Conservation (phyloP, 2,113 vertebrate species). For the Talpa occidentalis region DNA sequence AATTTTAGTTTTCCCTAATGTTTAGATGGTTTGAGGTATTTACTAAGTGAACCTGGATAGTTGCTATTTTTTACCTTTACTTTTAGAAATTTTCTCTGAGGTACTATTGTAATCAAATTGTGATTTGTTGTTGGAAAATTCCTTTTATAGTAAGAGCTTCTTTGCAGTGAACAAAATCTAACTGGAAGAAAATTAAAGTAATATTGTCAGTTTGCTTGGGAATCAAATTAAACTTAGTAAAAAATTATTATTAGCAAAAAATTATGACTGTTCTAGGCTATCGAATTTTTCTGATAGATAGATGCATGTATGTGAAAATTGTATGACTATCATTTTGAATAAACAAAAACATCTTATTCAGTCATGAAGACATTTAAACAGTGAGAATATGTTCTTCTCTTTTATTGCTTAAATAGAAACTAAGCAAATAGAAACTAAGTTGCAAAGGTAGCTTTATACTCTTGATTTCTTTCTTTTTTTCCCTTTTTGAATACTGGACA, state of each 20-base stretch:
- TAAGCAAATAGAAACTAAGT: constrained; percentile 42
- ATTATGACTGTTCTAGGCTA: background rate
- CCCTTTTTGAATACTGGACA: background rate
- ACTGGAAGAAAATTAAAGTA: constrained; percentile 56
- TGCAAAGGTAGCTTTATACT: background rate
- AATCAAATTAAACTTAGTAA: constrained; percentile 47
- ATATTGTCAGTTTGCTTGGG: constrained; percentile 42
- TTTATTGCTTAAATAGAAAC: constrained; percentile 24
- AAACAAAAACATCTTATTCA: constrained; percentile 36
- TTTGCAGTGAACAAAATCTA: constrained; percentile 63
- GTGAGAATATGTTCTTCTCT: constrained; percentile 23
- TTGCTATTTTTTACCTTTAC: constrained; percentile 56
- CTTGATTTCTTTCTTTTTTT: background rate
- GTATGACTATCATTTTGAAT: constrained; percentile 1
- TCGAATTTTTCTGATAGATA: constrained; percentile 16
- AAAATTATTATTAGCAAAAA: constrained; percentile 39
- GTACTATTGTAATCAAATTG: constrained; percentile 60
- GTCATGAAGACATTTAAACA: constrained; percentile 12
- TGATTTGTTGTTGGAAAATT: constrained; percentile 68
- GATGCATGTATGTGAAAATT: constrained; percentile 17
- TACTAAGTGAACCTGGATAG: constrained; percentile 3
- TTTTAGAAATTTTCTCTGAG: constrained; percentile 52
- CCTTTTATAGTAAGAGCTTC: constrained; percentile 22
- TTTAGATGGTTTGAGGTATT: constrained; percentile 43
- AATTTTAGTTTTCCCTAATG: constrained; percentile 24